Evolutionary conservation across 92 coral and sea anemone genomes (phyloP), one percentile per base, ranked within the genome.

Genomic region (Meandrina meandrites): DNA sequence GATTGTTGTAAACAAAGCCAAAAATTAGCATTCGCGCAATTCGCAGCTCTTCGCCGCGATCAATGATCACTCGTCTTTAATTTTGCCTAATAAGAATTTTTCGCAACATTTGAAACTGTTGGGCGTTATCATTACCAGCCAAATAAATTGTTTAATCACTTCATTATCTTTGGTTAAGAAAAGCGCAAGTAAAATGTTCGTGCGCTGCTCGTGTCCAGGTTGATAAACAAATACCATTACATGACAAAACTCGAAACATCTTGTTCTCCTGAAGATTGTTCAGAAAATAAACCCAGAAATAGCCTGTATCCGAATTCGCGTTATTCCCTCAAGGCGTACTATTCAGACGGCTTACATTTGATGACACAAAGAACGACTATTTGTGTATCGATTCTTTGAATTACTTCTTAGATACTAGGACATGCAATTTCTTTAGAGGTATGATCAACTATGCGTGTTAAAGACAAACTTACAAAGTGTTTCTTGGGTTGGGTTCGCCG

Each of bases 401-500:
- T 66, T 60, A 60, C 28, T 60, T 60, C 30, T 5, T 66, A 66
- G 32, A n/a, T 28, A 66, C 14, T 7, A 8, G 28, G 28, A 35
- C 76, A 72, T 3, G 24, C 3, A 10, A 15, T 32, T 11, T 72
- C 50, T 35, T 18, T 72, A 34, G 45, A 72, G 28, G 7, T 5
- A 34, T 37, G 10, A 35, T 35, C 22, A 71, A 19, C 24, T 16
- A 72, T 8, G 24, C 22, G 16, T 83, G 56, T 13, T 27, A 3
- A 1, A 34, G 48, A 31, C 22, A 56, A 73, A 68, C 97, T 94
- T 86, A 94, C 97, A 51, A 90, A 83, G 22, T 92, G 95, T 86
- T 94, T 94, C 70, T 87, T 90, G 4, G 97, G 97, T n/a, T 73
- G 85, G 50, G 71, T 86, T 64, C 93, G 80, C 22, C 87, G 81